Conservation (phyloP, 2,888 invertebrate species). For the Eristalis tenax region DNA sequence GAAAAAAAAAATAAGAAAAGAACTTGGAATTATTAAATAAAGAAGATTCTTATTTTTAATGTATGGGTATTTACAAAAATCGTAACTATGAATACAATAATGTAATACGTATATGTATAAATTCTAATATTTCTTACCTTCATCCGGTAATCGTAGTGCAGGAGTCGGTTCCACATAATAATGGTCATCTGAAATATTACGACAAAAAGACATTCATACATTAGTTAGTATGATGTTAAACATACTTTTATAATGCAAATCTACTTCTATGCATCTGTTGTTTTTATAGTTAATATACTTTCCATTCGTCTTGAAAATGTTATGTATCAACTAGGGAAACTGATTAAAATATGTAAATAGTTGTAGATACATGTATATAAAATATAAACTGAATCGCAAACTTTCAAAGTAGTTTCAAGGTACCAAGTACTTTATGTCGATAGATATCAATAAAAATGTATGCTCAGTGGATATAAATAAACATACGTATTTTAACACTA, state of each 20-base stretch:
- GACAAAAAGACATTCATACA: slow-evolving; percentile 1
- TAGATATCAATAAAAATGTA: too few species aligned
- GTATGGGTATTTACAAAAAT: slow-evolving; percentile 58
- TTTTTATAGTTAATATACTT: too few species aligned
- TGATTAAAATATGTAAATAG: too few species aligned
- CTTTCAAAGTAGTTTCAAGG: too few species aligned
- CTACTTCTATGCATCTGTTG: too few species aligned
- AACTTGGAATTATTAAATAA: slow-evolving; percentile 26
- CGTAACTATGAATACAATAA: not conserved
- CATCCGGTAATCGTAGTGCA: slow-evolving; percentile 74
- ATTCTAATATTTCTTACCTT: slow-evolving; percentile 74
- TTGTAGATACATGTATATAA: not conserved
- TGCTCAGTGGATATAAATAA: not conserved
- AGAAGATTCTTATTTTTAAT: not conserved
- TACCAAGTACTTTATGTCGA: not conserved
- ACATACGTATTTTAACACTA: not conserved
- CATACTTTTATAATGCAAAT: too few species aligned
- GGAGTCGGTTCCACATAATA: slow-evolving; percentile 78
- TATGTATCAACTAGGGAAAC: too few species aligned
- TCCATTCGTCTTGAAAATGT: too few species aligned
- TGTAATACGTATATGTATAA: not conserved
- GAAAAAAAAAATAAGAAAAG: slow-evolving; percentile 43
- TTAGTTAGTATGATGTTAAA: not conserved
- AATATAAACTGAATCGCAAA: not conserved
- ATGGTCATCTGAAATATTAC: slow-evolving; percentile 75